A percentile compares a stretch with the other conserved stretches of the same genome.
phyloP scores from a whole-genome alignment of 2,888 invertebrate genomes.

The Tholera decimalis region DNA sequence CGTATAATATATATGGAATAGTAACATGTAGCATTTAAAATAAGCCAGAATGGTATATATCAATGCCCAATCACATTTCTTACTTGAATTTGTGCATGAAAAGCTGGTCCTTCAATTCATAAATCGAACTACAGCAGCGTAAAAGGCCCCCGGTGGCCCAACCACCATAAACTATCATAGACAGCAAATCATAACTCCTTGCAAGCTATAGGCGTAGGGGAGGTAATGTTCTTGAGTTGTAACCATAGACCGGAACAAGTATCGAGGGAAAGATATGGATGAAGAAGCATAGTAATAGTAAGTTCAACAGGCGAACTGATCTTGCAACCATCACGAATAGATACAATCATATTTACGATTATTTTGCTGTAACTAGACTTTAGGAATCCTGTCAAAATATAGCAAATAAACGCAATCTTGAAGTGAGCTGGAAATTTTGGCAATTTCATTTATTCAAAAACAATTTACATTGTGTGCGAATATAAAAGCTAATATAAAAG shows the following conservation, averaged over 20 bases:
- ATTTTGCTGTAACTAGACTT: too few species aligned
- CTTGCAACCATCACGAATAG: neutral
- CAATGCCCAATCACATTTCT: too few species aligned
- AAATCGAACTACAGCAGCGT: slow-evolving; percentile 10
- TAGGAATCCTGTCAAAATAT: too few species aligned
- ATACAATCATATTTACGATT: neutral
- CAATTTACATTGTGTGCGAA: too few species aligned
- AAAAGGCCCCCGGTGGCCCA: slow-evolving; percentile 25
- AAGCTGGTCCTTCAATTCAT: slow-evolving; percentile 9
- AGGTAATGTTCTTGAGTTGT: slow-evolving; percentile 32
- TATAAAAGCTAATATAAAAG: too few species aligned
- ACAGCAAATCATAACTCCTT: slow-evolving; percentile 46
- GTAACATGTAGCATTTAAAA: too few species aligned
- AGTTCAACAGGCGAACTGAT: slow-evolving; percentile 10
- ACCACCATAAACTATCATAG: slow-evolving; percentile 42
- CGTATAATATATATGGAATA: too few species aligned
- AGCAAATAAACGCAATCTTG: too few species aligned
- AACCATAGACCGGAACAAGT: slow-evolving; percentile 46
- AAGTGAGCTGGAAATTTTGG: too few species aligned
- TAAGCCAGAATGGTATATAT: too few species aligned
- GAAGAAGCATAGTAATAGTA: slow-evolving; percentile 4
- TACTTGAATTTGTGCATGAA: neutral
- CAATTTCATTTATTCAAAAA: too few species aligned
- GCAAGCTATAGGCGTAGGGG: slow-evolving; percentile 27
- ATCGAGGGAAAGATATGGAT: slow-evolving; percentile 18